Base-by-base conservation (phyloP, 2,888 invertebrate genomes). In the Temnothorax ravouxi region DNA sequence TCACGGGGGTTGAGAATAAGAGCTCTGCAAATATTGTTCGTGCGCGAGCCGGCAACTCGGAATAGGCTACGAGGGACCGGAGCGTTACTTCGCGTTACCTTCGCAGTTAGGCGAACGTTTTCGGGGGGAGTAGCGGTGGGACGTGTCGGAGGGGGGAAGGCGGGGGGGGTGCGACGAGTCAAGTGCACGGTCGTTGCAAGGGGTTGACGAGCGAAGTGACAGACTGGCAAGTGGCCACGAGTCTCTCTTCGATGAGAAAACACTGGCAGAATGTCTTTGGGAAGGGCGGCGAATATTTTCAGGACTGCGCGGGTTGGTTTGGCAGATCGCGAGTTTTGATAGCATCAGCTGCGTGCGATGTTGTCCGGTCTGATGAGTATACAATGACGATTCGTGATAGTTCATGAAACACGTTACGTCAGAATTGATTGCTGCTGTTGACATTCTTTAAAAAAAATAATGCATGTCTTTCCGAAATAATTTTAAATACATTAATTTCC, bases 21-120 rank as follows among this genome's bases (percentile, higher is more conserved):
- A 94, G 94, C 94, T 94, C 92, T 89, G 94, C 94, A 94, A 95
- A 95, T 94, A 95, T 94, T 94, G 93, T 93, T 94, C 89, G 91
- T 93, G 92, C 92, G 88, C 92, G 91, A 90, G 87, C 89, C 90
- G 84, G 88, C 89, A 88, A 86, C 72, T 86, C 87, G 87, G 91
- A 91, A 91, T 91, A 91, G 79, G 89, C 86, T 86, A 75, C 86
- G 87, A 86, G 90, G 88, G 91, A 88, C 84, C 85, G 87, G 83
- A 76, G 62, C 79, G 91, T 87, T 87, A 86, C 87, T 88, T 86
- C 86, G 89, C 87, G 90, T 88, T 87, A 90, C 89, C 88, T 87
- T 91, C 84, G 80, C 79, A 79, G 87, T 90, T 87, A 86, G 89
- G 83, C 85, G 87, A 82, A 86, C 88, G 87, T 88, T 89, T 89